Evolutionary conservation across 1,140 invertebrate species (phyloP).

Genomic region (Bilobella aurantiaca): DNA sequence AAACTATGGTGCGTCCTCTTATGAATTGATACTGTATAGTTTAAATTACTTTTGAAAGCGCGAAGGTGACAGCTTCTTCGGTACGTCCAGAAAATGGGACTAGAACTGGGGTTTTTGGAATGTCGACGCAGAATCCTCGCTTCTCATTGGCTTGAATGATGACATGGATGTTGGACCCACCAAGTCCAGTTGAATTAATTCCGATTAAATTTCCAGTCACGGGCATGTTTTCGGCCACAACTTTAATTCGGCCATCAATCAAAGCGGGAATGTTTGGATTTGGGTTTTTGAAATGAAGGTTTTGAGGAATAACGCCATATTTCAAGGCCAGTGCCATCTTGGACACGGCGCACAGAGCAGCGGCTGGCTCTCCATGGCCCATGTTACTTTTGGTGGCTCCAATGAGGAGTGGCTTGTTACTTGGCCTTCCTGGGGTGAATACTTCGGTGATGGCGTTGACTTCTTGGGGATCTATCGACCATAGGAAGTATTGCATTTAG

Average conservation of each 20-base stretch:
- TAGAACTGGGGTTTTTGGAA: conserved; percentile 43
- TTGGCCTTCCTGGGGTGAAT: conserved; percentile 29
- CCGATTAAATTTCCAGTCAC: conserved; percentile 76
- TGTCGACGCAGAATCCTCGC: neutral
- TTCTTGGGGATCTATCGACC: conserved; percentile 41
- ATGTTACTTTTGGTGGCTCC: conserved; percentile 52
- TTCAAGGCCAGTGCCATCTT: neutral
- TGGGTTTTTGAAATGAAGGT: conserved; percentile 76
- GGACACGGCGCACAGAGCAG: conserved; percentile 23
- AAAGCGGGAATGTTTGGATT: conserved; percentile 81
- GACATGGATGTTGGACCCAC: conserved; percentile 88
- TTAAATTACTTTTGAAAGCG: conserved; percentile 36
- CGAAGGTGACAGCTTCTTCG: conserved; percentile 56
- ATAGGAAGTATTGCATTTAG: conserved; percentile 30
- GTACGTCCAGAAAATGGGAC: conserved; percentile 72
- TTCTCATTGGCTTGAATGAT: conserved; percentile 59
- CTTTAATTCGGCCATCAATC: conserved; percentile 66
- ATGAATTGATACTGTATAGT: too few relatives aligned
- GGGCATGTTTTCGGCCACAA: conserved; percentile 58
- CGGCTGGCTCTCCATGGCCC: conserved; percentile 49
- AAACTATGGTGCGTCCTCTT: too few relatives aligned
- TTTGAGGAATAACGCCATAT: conserved; percentile 39
- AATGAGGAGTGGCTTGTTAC: conserved; percentile 41
- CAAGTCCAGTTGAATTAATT: conserved; percentile 93
- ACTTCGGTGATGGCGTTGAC: conserved; percentile 44